phyloP scores from a whole-genome alignment of 2,113 vertebrate genomes.

The Tetraodon nigroviridis region DNA sequence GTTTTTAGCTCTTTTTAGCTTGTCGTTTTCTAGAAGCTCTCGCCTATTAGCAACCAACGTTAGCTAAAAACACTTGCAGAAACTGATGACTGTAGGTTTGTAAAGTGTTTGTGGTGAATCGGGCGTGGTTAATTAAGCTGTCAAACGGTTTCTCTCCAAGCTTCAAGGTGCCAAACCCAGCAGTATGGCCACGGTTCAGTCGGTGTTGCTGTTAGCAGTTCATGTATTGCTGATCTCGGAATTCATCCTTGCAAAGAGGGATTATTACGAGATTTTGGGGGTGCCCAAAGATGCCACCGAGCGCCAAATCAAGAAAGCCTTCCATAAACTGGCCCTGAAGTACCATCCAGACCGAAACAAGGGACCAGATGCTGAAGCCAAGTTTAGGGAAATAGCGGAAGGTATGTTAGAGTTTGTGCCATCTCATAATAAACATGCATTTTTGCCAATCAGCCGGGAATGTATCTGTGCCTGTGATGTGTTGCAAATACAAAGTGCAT shows the following conservation, averaged over 20 bases:
- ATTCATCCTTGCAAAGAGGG: slow-evolving; percentile 87
- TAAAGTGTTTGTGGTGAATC: background rate
- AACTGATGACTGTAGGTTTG: background rate
- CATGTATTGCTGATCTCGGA: slow-evolving; percentile 92
- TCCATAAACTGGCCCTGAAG: slow-evolving; percentile 93
- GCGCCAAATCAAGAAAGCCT: slow-evolving; percentile 95
- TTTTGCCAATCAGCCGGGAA: background rate
- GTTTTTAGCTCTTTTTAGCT: too few relatives aligned
- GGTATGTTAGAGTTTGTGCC: slow-evolving; percentile 67
- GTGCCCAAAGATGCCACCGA: slow-evolving; percentile 89
- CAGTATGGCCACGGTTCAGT: slow-evolving; percentile 85
- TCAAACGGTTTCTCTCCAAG: slow-evolving; percentile 25
- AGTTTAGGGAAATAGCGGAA: slow-evolving; percentile 94
- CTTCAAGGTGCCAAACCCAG: slow-evolving; percentile 50
- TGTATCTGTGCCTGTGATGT: background rate
- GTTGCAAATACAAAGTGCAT: too few relatives aligned
- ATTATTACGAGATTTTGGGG: slow-evolving; percentile 92
- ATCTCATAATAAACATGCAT: background rate
- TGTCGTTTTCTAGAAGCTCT: background rate
- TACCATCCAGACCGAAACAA: slow-evolving; percentile 97
- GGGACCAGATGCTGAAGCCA: slow-evolving; percentile 87
- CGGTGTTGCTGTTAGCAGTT: slow-evolving; percentile 82
- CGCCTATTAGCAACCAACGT: background rate
- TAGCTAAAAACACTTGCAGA: background rate
- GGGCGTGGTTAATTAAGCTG: background rate